Base-by-base conservation (phyloP, 2,888 invertebrate species). In the Drosophila subsilvestris region DNA sequence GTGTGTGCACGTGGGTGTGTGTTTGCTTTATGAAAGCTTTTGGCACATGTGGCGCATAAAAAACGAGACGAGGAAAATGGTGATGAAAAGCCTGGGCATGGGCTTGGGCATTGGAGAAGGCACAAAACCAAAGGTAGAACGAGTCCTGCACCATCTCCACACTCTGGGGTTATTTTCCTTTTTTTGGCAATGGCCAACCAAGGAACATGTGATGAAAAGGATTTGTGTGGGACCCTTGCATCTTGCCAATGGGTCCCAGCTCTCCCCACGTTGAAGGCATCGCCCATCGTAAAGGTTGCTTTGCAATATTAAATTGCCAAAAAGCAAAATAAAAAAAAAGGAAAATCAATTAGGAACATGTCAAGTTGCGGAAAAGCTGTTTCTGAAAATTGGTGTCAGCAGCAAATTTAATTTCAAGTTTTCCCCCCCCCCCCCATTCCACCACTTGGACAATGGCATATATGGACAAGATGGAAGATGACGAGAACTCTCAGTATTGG, bases 231-330 rank as follows among this genome's bases (percentile, higher is more conserved):
- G 2, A 63, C 70, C 70, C 74, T 77, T 79, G 66, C 86, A 70
- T 76, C 88, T 76, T 74, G 37, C 63, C 71, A 68, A 74, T 74
- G 63, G 71, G 67, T 71, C n/a, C n/a, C n/a, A n/a, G 20, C 22
- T 4, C 22, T 4, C 56, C 63, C 51, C 65, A 66, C 69, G 59
- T 54, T 56, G 47, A 67, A 65, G 70, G 59, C 56, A 42, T 48
- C 57, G 56, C 59, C 79, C 76, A 72, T 5, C 58, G 62, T 69
- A 56, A 69, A 69, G 71, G 77, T 61, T 54, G 70, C 77, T 77
- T 75, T 88, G 80, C 81, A 89, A 88, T 88, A 90, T 90, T 88
- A 90, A 89, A 90, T 89, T 89, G 89, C 80, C 86, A 86, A 83
- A 85, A 88, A 77, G 58, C 37, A 37, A 14, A 37, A 37, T 6